phyloP scores from a whole-genome alignment of 92 coral and sea anemone genomes.

The Anthopleura xanthogrammica region DNA sequence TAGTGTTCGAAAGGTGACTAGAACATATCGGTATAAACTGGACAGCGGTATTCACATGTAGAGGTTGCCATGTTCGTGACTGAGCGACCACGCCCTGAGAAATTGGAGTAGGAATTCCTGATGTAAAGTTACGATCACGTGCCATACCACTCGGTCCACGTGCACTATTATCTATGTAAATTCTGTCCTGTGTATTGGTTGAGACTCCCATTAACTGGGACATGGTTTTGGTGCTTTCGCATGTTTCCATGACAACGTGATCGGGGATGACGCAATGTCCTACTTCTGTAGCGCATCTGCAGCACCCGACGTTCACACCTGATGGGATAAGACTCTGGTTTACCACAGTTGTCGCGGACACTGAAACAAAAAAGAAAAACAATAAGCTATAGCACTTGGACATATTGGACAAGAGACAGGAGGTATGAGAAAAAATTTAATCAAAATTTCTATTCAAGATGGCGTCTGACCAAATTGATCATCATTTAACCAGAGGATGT shows the following conservation, averaged over 20 bases:
- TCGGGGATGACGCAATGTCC: constrained; percentile 10
- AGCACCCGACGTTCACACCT: constrained; percentile 11
- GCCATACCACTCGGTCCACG: neutral
- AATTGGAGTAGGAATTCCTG: neutral
- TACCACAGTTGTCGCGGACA: neutral
- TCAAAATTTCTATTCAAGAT: too few relatives aligned
- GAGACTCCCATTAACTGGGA: constrained; percentile 8
- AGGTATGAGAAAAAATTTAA: too few relatives aligned
- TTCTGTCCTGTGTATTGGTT: neutral
- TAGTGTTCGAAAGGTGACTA: neutral
- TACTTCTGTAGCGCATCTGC: neutral
- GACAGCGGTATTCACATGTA: constrained; percentile 26
- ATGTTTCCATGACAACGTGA: neutral
- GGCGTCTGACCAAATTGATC: too few relatives aligned
- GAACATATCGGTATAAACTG: constrained; percentile 25
- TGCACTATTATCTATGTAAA: neutral
- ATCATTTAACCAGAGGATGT: too few relatives aligned
- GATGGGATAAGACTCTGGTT: constrained; percentile 13
- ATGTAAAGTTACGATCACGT: neutral
- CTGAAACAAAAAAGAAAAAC: neutral
- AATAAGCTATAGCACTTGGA: neutral
- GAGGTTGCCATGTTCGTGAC: constrained; percentile 3
- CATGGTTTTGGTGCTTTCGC: neutral
- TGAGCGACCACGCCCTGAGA: constrained; percentile 1
- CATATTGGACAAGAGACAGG: neutral